These are phyloP conservation scores for Drosophila mayri DNA, from an alignment of 1,140 invertebrate species.

Conservation along the genomic window DNA sequence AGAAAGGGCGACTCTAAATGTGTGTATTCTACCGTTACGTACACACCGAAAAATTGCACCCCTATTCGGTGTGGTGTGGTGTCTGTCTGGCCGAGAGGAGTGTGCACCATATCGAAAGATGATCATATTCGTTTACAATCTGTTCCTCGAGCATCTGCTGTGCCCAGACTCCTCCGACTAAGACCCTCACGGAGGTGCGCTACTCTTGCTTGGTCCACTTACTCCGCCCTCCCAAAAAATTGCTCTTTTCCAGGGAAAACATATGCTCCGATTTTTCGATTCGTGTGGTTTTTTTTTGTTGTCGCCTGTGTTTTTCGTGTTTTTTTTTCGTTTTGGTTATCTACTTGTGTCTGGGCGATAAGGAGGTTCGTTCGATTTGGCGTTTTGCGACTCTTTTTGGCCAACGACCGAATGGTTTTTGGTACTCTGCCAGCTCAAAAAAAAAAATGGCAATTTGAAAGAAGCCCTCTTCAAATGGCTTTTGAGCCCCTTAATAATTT, in stretches of 20 bases:
- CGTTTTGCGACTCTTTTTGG: slow-evolving; percentile 40
- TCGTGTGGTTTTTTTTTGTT: slow-evolving; percentile 36
- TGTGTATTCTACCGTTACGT: slow-evolving; percentile 76
- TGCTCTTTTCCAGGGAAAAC: slow-evolving; percentile 71
- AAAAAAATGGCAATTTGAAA: background rate
- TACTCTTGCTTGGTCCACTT: slow-evolving; percentile 30
- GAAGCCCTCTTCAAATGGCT: background rate
- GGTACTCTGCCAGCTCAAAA: slow-evolving; percentile 3
- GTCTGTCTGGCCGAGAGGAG: slow-evolving; percentile 59
- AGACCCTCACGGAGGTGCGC: slow-evolving; percentile 8
- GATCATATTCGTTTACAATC: slow-evolving; percentile 82
- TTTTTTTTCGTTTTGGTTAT: slow-evolving; percentile 39
- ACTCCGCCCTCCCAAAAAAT: slow-evolving; percentile 41
- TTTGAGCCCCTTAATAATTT: slow-evolving; percentile 2
- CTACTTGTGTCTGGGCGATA: slow-evolving; percentile 61
- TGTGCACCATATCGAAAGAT: slow-evolving; percentile 79
- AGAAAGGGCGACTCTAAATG: slow-evolving; percentile 49
- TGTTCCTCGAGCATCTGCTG: slow-evolving; percentile 78
- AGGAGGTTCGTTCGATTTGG: slow-evolving; percentile 35
- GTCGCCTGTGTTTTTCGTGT: slow-evolving; percentile 31
- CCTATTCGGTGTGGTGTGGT: slow-evolving; percentile 47
- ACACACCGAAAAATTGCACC: slow-evolving; percentile 78
- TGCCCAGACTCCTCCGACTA: slow-evolving; percentile 36
- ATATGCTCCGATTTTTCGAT: slow-evolving; percentile 70
- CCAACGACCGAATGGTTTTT: slow-evolving; percentile 19